Base-by-base conservation (phyloP, 2,113 vertebrate species). In the Tupaia chinensis region DNA sequence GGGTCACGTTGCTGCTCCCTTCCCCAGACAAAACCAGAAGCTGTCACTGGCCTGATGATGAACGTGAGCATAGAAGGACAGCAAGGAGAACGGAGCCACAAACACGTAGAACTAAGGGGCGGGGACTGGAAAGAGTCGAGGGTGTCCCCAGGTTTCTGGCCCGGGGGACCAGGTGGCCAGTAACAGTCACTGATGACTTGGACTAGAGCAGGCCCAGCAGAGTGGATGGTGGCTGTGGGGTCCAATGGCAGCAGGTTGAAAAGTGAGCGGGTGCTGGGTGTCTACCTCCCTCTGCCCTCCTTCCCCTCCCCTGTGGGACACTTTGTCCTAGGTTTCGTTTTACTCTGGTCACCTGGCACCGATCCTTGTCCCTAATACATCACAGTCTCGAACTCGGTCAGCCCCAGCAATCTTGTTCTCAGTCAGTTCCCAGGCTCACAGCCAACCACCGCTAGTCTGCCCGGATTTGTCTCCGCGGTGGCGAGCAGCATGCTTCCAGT, bases 401-500 rank as follows among this genome's bases (percentile, higher is more conserved):
- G 15, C 9, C 77, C 58, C 77, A 23, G 1, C 9, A 20, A 9
- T n/a, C 66, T 56, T 15, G 3, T 22, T 58, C 65, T 44, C 11
- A 25, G 56, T 78, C 29, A 34, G 68, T 14, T n/a, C 65, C 7
- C 15, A 61, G n/a, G 17, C 15, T 44, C 79, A 5, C 13, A 3
- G 80, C 54, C 34, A 15, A 77, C 1, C 0, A 7, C 9, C 54
- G 14, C 54, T 20, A 3, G 1, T 87, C 88, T 63, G 78, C 61
- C 68, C 44, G 5, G 44, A 44, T 44, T 44, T 44, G 44, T 44
- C 16, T 29, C 60, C 54, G 2, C 0, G 3, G 56, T 0, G 0
- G 44, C 0, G 22, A 1, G 22, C 2, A 2, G 65, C 56, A 6
- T 0, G 2, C 34, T 19, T 3, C 29, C 27, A 7, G 9, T 3